Evolutionary conservation across 2,888 invertebrate species (phyloP).

Genomic region (Chymomyza amoena): DNA sequence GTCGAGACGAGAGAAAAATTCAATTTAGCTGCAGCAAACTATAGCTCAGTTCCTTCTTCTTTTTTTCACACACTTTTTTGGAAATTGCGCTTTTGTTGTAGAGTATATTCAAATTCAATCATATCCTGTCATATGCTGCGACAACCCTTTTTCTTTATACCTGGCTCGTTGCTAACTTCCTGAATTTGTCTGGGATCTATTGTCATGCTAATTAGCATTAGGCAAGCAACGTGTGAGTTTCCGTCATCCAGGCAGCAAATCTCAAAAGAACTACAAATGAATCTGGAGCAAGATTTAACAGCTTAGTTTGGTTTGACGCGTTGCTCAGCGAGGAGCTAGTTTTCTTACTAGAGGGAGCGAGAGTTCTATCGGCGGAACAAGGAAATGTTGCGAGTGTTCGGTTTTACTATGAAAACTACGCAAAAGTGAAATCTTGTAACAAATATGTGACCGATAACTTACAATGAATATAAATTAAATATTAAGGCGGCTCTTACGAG

Average conservation of each 20-base stretch:
- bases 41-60: neutral
- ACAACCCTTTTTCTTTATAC: conserved; percentile 27
- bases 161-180: conserved; percentile 28
- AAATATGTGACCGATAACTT: too few relatives aligned
- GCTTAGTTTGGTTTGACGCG: conserved; percentile 41
- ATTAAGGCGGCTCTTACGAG: too few relatives aligned
- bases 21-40: neutral
- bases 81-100: conserved; percentile 56
- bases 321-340: conserved; percentile 36
- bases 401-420: too few relatives aligned
- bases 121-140: conserved; percentile 24
- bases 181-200: conserved; percentile 41
- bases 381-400: too few relatives aligned
- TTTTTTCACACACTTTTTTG: conserved; percentile 51
- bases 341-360: neutral
- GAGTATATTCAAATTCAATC: conserved; percentile 50
- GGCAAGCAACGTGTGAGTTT: conserved; percentile 26
- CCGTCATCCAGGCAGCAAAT: conserved; percentile 23
- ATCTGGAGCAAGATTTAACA: conserved; percentile 4
- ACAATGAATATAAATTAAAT: too few relatives aligned
- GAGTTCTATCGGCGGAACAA: too few relatives aligned
- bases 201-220: conserved; percentile 61
- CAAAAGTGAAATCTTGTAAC: too few relatives aligned
- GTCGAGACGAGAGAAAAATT: conserved; percentile 8
- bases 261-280: conserved; percentile 13